These are phyloP conservation scores for Microchrysa polita DNA, from an alignment of 2,888 invertebrate species.

Conservation along the genomic window DNA sequence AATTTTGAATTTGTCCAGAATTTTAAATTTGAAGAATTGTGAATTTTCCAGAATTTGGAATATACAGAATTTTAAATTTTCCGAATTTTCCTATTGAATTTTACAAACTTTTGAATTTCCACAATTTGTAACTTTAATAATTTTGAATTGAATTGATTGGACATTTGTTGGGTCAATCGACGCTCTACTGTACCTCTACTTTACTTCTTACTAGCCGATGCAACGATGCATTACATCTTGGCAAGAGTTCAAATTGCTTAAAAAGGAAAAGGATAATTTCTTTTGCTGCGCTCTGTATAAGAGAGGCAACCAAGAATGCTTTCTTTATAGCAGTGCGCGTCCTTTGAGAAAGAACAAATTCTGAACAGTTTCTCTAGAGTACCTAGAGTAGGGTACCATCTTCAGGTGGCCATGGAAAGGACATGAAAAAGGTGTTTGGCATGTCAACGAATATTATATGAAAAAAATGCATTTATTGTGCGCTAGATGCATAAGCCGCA, in stretches of 20 bases:
- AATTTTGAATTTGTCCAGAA: too few relatives aligned
- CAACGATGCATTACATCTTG: not conserved
- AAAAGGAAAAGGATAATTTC: constrained; percentile 1
- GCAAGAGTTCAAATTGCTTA: not conserved
- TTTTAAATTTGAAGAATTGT: too few relatives aligned
- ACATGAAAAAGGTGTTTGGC: not conserved
- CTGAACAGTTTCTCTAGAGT: not conserved
- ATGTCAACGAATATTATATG: not conserved
- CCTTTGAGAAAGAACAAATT: not conserved
- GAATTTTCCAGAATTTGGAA: too few relatives aligned
- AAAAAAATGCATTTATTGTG: not conserved
- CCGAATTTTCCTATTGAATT: too few relatives aligned
- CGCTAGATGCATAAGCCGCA: constrained; percentile 5
- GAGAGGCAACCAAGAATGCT: not conserved
- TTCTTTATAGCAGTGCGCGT: too few relatives aligned
- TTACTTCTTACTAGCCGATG: not conserved
- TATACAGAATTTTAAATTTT: too few relatives aligned
- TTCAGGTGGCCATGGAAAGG: constrained; percentile 10
- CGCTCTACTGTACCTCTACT: not conserved
- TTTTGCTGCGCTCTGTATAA: not conserved
- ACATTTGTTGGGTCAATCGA: not conserved
- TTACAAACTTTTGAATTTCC: too few relatives aligned
- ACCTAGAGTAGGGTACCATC: not conserved
- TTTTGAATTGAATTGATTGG: too few relatives aligned
- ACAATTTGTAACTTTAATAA: too few relatives aligned